Evolutionary conservation across 2,113 vertebrate species (phyloP), one percentile per base, ranked within the genome.

Genomic region (Oxyruncus cristatus): DNA sequence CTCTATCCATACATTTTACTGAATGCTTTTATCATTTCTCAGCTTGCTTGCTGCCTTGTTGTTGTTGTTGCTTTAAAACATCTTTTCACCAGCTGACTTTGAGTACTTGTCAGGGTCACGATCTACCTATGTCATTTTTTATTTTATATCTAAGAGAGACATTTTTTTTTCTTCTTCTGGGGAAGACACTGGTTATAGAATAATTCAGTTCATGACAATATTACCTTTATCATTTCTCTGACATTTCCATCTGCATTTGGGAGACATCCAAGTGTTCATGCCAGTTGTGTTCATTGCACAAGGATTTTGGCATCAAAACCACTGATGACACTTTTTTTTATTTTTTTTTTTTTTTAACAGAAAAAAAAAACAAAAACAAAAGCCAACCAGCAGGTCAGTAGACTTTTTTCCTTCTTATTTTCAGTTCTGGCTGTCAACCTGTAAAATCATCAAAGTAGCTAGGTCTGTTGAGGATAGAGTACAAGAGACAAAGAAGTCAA

Each of bases 221-320:
- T 97, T 97, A 96, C 96, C 96, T 96, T 95, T 92, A 94, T 95
- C 82, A 96, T 96, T 95, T 95, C 85, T 96, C 77, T 97, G 97
- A 97, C 97, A 93, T 96, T 96, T 97, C 95, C 93, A 93, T 97
- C 97, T 97, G 96, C 79, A 88, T 97, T 97, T 97, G 95, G 95
- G 86, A 96, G 66, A 37, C 82, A 89, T 97, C 95, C 96, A 96
- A 97, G 50, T 95, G 22, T 80, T 96, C 77, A 74, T 96, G 97
- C 90, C 90, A 96, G 92, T 97, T 96, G 96, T 97, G 93, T 97
- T 97, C 94, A 96, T 96, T 95, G 97, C 96, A 96, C 97, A 89
- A 93, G 50, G 75, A 96, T 96, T 95, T 97, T 96, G 97, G 95
- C 95, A 76, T 95, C 91, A 86, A 95, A 96, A 80, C n/a, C 41